Conservation (phyloP, 1,140 invertebrate genomes). For the Protaetia brevitarsis region DNA sequence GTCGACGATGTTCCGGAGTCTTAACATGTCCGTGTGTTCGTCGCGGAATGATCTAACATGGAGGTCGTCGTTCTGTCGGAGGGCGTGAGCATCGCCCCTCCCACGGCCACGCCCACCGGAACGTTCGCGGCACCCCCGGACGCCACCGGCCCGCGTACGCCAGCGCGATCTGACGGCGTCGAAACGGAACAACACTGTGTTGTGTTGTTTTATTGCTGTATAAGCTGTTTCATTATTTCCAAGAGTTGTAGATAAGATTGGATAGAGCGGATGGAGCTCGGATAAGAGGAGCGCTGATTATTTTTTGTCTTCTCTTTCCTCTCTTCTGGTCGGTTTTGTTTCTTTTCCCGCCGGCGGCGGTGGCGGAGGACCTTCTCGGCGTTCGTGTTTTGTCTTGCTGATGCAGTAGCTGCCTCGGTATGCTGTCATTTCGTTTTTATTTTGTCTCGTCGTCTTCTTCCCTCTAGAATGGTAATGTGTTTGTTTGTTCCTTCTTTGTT, state of each 20-base stretch:
- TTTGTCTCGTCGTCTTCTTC: too few relatives aligned
- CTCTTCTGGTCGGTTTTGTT: slow-evolving; percentile 14
- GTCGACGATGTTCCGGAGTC: slow-evolving; percentile 38
- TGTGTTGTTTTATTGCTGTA: slow-evolving; percentile 43
- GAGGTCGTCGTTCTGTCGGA: slow-evolving; percentile 34
- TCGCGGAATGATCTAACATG: slow-evolving; percentile 46
- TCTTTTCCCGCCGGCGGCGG: neutral
- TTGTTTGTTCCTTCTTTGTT: too few relatives aligned
- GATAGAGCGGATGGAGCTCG: slow-evolving; percentile 35
- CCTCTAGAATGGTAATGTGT: too few relatives aligned
- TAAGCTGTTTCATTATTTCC: slow-evolving; percentile 46
- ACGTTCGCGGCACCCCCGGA: slow-evolving; percentile 25
- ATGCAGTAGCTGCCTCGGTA: neutral
- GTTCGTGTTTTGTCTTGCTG: too few relatives aligned
- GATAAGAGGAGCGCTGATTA: slow-evolving; percentile 34
- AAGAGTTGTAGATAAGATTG: slow-evolving; percentile 41
- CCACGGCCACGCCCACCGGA: slow-evolving; percentile 30
- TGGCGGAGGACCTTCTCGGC: too few relatives aligned
- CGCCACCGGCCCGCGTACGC: slow-evolving; percentile 29
- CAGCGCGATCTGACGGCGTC: slow-evolving; percentile 41
- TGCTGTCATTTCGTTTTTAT: neutral
- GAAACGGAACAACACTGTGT: slow-evolving; percentile 26
- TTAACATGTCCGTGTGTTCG: slow-evolving; percentile 41
- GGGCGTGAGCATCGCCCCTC: slow-evolving; percentile 35
- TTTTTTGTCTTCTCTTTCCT: slow-evolving; percentile 25